phyloP scores from a whole-genome alignment of 2,888 invertebrate species.

The Nycteola revayana region DNA sequence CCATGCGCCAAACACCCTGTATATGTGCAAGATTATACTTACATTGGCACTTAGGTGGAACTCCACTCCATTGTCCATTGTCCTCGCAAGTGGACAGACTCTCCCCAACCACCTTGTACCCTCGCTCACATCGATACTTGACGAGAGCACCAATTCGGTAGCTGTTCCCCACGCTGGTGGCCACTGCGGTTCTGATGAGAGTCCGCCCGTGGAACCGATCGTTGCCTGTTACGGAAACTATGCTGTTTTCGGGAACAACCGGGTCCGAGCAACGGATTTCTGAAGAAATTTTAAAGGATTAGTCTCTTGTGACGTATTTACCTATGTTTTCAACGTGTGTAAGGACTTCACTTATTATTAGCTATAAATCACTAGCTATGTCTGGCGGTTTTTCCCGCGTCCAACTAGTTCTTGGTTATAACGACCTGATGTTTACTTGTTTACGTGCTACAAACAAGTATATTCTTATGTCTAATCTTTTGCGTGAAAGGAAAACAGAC shows the following conservation, averaged over 20 bases:
- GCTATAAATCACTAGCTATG: too few relatives aligned
- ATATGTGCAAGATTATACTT: too few relatives aligned
- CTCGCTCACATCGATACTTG: conserved; percentile 94
- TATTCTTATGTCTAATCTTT: too few relatives aligned
- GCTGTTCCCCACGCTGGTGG: conserved; percentile 86
- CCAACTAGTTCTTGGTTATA: too few relatives aligned
- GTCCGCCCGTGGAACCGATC: conserved; percentile 94
- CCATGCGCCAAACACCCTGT: too few relatives aligned
- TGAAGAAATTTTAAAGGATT: conserved; percentile 55
- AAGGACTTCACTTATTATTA: too few relatives aligned
- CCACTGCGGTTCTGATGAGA: conserved; percentile 87
- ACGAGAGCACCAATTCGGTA: conserved; percentile 93
- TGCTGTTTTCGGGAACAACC: conserved; percentile 90
- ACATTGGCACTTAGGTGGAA: conserved; percentile 92
- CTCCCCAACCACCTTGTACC: conserved; percentile 93
- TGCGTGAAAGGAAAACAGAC: too few relatives aligned
- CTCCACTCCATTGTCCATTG: conserved; percentile 92
- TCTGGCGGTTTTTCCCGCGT: too few relatives aligned
- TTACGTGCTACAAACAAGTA: too few relatives aligned
- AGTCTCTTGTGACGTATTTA: too few relatives aligned
- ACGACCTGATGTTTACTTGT: too few relatives aligned
- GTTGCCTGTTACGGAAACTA: conserved; percentile 94
- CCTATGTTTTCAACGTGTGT: too few relatives aligned
- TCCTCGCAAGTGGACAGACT: conserved; percentile 93
- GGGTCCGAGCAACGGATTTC: conserved; percentile 95